Percentiles rank a stretch among this genome's conserved stretches.
These are phyloP conservation scores for Bradynema listronoti DNA, from an alignment of 1,140 invertebrate genomes.

Conservation along the genomic window DNA sequence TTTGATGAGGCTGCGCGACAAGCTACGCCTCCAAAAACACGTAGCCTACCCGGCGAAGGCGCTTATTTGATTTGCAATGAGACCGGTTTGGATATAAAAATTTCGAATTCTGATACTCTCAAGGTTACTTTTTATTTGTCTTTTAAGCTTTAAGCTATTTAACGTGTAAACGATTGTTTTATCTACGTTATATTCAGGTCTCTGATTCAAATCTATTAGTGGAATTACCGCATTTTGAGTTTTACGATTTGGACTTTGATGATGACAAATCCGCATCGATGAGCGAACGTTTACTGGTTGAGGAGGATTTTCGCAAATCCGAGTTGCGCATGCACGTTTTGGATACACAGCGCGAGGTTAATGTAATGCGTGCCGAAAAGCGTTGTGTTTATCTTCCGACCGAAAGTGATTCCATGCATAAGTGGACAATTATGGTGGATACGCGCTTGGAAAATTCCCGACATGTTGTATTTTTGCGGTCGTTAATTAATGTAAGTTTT, in stretches of 20 bases:
- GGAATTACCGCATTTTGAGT: slow-evolving; percentile 61
- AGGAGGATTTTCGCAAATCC: slow-evolving; percentile 31
- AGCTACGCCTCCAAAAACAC: slow-evolving; percentile 58
- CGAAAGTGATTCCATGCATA: slow-evolving; percentile 64
- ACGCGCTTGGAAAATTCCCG: slow-evolving; percentile 68
- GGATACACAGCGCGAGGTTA: slow-evolving; percentile 63
- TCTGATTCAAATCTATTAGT: slow-evolving; percentile 74
- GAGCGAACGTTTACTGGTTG: slow-evolving; percentile 22
- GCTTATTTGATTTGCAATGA: slow-evolving; percentile 67
- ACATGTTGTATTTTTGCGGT: slow-evolving; percentile 68
- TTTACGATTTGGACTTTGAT: slow-evolving; percentile 51
- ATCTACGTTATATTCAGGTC: slow-evolving; percentile 8
- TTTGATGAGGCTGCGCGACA: slow-evolving; percentile 62
- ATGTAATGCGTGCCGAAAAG: slow-evolving; percentile 77
- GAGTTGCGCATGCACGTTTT: slow-evolving; percentile 53
- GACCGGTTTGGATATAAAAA: slow-evolving; percentile 47
- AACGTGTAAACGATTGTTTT: background rate
- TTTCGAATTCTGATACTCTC: slow-evolving; percentile 47
- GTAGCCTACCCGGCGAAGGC: slow-evolving; percentile 60
- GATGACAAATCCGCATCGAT: slow-evolving; percentile 1
- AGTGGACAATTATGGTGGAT: slow-evolving; percentile 73
- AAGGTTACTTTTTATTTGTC: slow-evolving; percentile 33
- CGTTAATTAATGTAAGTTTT: slow-evolving; percentile 67
- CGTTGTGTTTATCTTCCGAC: slow-evolving; percentile 72
- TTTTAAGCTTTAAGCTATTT: background rate